phyloP scores from a whole-genome alignment of 2,797 vertebrate species.

The Pachyuromys duprasi region DNA sequence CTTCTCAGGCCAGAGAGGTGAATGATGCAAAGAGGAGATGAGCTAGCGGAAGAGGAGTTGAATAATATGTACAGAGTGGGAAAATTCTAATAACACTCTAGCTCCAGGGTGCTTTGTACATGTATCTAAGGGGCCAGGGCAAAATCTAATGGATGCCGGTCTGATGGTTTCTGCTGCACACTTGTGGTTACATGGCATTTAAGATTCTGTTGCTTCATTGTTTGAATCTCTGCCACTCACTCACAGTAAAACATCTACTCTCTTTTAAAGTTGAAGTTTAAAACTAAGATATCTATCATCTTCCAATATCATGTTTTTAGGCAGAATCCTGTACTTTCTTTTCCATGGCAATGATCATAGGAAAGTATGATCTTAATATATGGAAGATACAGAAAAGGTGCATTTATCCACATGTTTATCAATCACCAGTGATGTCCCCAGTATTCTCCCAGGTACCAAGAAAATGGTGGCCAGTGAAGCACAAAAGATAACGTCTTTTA shows the following conservation, averaged over 20 bases:
- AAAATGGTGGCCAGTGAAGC: neutral
- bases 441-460: neutral
- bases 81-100: neutral
- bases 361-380: neutral
- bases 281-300: neutral
- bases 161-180: neutral
- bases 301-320: neutral
- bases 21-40: neutral
- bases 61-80: neutral
- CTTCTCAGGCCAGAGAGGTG: conserved; percentile 20
- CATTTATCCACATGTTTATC: neutral
- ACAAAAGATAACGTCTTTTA: neutral
- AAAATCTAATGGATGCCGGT: neutral
- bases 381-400: neutral
- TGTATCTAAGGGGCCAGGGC: neutral
- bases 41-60: neutral
- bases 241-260: neutral
- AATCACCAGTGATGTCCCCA: neutral
- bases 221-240: neutral
- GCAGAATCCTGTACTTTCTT: neutral
- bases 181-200: too few relatives aligned
- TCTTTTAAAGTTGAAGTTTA: conserved; percentile 16
- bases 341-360: neutral
- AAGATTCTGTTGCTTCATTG: neutral
- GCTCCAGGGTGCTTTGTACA: neutral